phyloP scores from a whole-genome alignment of 2,797 vertebrate species.

The Pangasius krempfi region DNA sequence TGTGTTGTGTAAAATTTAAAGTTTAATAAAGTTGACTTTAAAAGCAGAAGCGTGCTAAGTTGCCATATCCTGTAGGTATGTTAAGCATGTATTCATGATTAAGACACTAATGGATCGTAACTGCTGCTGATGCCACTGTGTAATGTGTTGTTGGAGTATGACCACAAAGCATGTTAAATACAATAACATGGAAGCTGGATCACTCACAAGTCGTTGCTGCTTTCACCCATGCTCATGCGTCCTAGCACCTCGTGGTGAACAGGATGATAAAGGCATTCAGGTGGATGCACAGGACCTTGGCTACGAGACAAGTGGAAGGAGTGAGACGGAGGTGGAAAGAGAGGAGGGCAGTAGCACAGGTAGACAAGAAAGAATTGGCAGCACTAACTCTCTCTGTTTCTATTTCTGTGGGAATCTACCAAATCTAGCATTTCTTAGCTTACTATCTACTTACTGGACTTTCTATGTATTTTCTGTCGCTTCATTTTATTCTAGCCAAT shows the following conservation, averaged over 20 bases:
- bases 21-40: neutral
- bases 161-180: neutral
- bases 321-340: constrained; percentile 73
- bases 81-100: neutral
- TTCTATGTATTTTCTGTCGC: neutral
- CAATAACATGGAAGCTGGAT: constrained; percentile 20
- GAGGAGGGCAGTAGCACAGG: constrained; percentile 80
- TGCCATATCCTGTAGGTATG: neutral
- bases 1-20: neutral
- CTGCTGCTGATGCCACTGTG: neutral
- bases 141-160: neutral
- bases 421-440: neutral
- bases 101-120: too few relatives aligned
- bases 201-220: constrained; percentile 23
- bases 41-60: neutral
- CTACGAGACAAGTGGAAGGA: constrained; percentile 76
- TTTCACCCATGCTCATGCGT: constrained; percentile 59
- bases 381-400: neutral
- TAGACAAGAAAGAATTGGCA: constrained; percentile 64
- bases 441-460: neutral
- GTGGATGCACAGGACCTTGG: constrained; percentile 76
- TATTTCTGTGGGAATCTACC: neutral
- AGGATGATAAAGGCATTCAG: constrained; percentile 77
- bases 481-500: neutral
- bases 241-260: constrained; percentile 73